Percentiles rank a stretch among this genome's conserved stretches.
These are phyloP conservation scores for Linyphia triangularis DNA, from an alignment of 2,888 invertebrate species.

Conservation along the genomic window DNA sequence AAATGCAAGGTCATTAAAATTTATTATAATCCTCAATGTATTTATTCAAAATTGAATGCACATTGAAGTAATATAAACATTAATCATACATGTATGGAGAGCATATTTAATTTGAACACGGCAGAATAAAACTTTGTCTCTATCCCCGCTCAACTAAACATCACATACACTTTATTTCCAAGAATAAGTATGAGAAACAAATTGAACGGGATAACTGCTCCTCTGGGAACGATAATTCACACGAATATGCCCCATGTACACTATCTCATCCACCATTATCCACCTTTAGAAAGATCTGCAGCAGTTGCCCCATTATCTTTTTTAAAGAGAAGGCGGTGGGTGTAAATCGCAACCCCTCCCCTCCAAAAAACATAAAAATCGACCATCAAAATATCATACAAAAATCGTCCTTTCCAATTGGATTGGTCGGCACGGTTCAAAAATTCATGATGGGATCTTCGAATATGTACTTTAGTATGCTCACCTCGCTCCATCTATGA, in stretches of 20 bases:
- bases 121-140: background rate
- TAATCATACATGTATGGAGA: too few relatives aligned
- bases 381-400: constrained; percentile 1
- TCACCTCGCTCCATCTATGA: background rate
- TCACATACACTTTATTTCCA: constrained; percentile 2
- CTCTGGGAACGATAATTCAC: background rate
- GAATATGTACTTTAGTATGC: constrained; percentile 46
- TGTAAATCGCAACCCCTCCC: background rate
- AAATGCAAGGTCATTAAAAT: too few relatives aligned
- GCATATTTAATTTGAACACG: too few relatives aligned
- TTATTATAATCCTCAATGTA: too few relatives aligned
- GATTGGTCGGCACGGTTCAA: constrained; percentile 17
- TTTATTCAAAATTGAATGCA: too few relatives aligned
- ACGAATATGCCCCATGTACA: background rate
- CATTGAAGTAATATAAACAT: too few relatives aligned
- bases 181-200: constrained; percentile 8
- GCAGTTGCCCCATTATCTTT: constrained; percentile 1
- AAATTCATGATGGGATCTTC: constrained; percentile 46
- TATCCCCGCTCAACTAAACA: background rate
- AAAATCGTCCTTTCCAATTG: background rate
- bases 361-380: background rate
- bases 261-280: constrained; percentile 1
- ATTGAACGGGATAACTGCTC: background rate
- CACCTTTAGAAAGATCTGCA: background rate
- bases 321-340: background rate